Evolutionary conservation across 2,888 invertebrate species (phyloP).

Genomic region (Ectropis crepuscularia): DNA sequence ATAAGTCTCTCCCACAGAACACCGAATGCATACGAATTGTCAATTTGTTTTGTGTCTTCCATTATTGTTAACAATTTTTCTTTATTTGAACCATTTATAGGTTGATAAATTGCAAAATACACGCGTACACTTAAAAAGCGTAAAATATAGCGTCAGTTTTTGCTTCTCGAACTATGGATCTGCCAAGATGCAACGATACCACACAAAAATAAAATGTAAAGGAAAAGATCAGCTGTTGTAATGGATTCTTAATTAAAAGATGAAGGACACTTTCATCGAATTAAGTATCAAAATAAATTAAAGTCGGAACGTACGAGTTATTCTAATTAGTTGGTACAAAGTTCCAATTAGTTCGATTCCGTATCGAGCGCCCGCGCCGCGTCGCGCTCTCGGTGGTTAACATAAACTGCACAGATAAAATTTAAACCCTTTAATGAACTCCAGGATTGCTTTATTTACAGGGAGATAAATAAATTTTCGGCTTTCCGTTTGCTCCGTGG

Average conservation of each 20-base stretch:
- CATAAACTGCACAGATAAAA: conserved; percentile 77
- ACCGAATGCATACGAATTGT: conserved; percentile 52
- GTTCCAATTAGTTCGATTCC: conserved; percentile 74
- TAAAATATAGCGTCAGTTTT: conserved; percentile 31
- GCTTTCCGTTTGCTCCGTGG: conserved; percentile 53
- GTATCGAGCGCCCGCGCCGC: conserved; percentile 60
- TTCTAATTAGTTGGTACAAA: conserved; percentile 76
- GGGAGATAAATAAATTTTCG: conserved; percentile 65
- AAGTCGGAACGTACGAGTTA: conserved; percentile 57
- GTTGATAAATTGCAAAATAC: conserved; percentile 41
- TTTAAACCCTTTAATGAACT: conserved; percentile 77
- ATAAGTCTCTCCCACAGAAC: conserved; percentile 46
- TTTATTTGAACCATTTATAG: conserved; percentile 48
- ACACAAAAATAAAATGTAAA: conserved; percentile 7
- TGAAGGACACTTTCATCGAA: conserved; percentile 51
- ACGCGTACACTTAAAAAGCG: conserved; percentile 33
- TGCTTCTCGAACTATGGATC: conserved; percentile 21
- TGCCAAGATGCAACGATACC: not conserved
- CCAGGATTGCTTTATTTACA: conserved; percentile 71
- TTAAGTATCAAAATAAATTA: conserved; percentile 58
- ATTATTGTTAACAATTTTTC: conserved; percentile 42
- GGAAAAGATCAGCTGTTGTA: conserved; percentile 27
- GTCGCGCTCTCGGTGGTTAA: conserved; percentile 61
- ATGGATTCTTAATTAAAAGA: conserved; percentile 43
- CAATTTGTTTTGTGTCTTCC: conserved; percentile 52